Conservation (phyloP, 2,797 vertebrate genomes). For the Sciurus carolinensis region DNA sequence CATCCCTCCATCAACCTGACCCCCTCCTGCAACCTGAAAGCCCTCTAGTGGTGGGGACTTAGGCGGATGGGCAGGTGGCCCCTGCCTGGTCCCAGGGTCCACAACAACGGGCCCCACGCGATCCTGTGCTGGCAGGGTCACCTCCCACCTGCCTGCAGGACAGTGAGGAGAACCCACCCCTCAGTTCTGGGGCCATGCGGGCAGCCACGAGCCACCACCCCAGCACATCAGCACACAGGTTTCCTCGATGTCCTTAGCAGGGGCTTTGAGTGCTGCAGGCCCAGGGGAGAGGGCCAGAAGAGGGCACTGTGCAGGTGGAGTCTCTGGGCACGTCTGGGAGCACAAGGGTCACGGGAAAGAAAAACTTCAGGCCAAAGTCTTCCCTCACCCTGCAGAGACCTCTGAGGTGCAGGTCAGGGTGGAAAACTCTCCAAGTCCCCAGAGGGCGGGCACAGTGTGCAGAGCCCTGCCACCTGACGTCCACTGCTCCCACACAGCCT, state of each 20-base stretch:
- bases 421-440: background rate
- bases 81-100: too few relatives aligned
- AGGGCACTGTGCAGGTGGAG: fast-evolving
- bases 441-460: too few relatives aligned
- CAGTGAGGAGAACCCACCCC: fast-evolving
- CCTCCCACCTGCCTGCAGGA: background rate
- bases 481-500: fast-evolving
- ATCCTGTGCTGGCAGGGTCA: background rate
- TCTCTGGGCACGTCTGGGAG: background rate
- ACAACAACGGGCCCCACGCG: background rate
- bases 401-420: background rate
- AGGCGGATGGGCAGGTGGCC: too few relatives aligned
- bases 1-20: fast-evolving
- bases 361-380: fast-evolving
- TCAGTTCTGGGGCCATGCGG: background rate
- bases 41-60: fast-evolving
- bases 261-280: background rate
- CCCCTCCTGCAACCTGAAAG: background rate
- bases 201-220: background rate
- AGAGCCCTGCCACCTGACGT: background rate
- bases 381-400: background rate
- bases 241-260: fast-evolving
- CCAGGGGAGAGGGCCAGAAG: background rate
- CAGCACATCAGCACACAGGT: too few relatives aligned
- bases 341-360: fast-evolving